phyloP scores from a whole-genome alignment of 2,888 invertebrate genomes.

The Noctua pronuba region DNA sequence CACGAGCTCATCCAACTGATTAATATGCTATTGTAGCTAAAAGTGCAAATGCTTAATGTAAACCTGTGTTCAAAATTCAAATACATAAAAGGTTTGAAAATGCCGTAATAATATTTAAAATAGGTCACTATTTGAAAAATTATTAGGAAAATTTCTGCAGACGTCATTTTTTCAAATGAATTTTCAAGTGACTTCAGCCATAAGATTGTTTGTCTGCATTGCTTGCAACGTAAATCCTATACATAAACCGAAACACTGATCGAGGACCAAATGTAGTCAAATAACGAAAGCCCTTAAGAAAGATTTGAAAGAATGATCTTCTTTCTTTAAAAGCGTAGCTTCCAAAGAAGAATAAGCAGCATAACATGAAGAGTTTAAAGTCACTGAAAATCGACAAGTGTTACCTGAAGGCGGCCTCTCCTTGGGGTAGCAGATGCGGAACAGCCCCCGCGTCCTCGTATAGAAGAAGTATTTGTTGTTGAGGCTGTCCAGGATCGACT shows the following conservation, averaged over 20 bases:
- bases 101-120: neutral
- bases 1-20: conserved; percentile 4
- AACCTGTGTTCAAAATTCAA: neutral
- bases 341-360: neutral
- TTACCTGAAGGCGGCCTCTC: conserved; percentile 96
- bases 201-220: neutral
- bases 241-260: neutral
- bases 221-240: neutral
- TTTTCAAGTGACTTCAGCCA: neutral
- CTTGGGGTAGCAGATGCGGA: conserved; percentile 98
- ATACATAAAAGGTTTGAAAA: neutral
- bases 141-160: neutral
- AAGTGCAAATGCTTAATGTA: neutral
- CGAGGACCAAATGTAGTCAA: neutral
- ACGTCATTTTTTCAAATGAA: no score
- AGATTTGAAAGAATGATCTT: neutral
- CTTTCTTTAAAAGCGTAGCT: neutral
- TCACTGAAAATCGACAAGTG: conserved; percentile 42
- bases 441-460: conserved; percentile 97
- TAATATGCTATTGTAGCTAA: neutral
- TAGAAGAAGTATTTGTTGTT: conserved; percentile 97
- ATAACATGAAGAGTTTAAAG: neutral
- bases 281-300: neutral
- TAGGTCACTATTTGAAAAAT: neutral
- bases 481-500: conserved; percentile 93